Evolutionary conservation across 2,888 invertebrate species (phyloP).

Genomic region (Rhabditoides inermis): DNA sequence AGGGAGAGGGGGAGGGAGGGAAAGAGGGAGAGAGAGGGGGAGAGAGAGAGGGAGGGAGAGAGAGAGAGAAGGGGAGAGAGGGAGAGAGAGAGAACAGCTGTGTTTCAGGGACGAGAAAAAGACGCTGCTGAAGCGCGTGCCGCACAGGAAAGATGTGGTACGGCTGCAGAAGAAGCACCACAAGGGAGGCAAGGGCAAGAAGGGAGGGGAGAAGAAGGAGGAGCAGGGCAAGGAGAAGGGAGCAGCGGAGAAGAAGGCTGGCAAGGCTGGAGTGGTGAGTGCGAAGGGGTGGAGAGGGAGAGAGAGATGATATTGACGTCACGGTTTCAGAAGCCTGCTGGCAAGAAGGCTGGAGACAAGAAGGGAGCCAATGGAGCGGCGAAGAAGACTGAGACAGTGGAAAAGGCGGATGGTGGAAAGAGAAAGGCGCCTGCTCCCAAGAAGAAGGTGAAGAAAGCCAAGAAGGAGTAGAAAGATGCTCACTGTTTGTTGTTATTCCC

Average conservation of each 20-base stretch:
- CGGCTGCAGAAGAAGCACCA: slow-evolving; percentile 10
- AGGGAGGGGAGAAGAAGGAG: background rate
- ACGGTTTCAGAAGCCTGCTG: too few relatives aligned
- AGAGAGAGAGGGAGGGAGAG: background rate
- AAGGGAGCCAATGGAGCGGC: background rate
- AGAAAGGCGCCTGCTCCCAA: background rate
- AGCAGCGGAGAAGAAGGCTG: too few relatives aligned
- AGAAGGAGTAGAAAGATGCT: slow-evolving; percentile 11
- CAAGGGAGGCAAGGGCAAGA: background rate
- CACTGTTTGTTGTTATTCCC: too few relatives aligned
- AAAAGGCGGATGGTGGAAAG: background rate
- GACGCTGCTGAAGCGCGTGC: slow-evolving; percentile 28
- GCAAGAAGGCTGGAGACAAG: background rate
- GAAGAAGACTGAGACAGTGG: background rate
- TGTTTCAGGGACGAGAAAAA: slow-evolving; percentile 36
- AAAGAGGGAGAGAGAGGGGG: slow-evolving; percentile 6
- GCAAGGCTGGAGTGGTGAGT: too few relatives aligned
- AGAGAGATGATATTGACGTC: too few relatives aligned
- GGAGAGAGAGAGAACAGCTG: background rate
- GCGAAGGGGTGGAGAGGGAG: too few relatives aligned
- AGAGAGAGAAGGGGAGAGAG: background rate
- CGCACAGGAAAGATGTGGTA: slow-evolving; percentile 31
- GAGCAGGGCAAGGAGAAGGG: background rate
- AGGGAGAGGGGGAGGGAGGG: background rate
- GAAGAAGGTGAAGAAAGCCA: slow-evolving; percentile 8